These are phyloP conservation scores for Mormyrops attenuatus DNA, from an alignment of 2,797 vertebrate genomes.

Conservation along the genomic window DNA sequence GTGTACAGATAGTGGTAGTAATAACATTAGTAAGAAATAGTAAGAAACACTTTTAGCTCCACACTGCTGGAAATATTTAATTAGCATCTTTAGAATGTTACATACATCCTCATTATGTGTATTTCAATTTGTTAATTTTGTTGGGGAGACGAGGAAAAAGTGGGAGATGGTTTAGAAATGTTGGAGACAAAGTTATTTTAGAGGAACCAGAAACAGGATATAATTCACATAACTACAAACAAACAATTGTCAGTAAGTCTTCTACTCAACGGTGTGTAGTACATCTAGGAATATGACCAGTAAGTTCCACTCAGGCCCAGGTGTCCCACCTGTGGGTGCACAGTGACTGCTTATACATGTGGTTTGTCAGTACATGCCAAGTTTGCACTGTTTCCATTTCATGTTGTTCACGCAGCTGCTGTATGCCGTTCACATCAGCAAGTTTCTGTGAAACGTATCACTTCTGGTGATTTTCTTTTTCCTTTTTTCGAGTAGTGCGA, in stretches of 20 bases:
- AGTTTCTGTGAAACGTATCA: not conserved
- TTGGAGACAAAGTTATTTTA: constrained; percentile 11
- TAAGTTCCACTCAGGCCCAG: not conserved
- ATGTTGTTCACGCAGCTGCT: not conserved
- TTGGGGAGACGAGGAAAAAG: constrained; percentile 37
- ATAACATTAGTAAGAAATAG: constrained; percentile 66
- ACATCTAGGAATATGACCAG: not conserved
- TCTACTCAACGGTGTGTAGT: not conserved
- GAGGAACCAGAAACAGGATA: constrained; percentile 54
- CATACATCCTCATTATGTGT: constrained; percentile 69
- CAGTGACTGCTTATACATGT: not conserved
- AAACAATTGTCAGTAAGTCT: constrained; percentile 3
- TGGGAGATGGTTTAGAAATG: not conserved
- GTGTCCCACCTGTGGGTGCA: not conserved
- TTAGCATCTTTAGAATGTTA: constrained; percentile 68
- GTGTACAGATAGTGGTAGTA: constrained; percentile 68
- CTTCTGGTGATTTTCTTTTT: not conserved
- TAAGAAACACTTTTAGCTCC: constrained; percentile 56
- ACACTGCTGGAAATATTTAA: constrained; percentile 42
- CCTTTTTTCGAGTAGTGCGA: not conserved
- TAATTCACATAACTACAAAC: constrained; percentile 3
- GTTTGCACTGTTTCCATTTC: not conserved
- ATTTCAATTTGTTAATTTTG: constrained; percentile 70
- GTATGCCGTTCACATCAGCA: not conserved
- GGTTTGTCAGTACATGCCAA: not conserved